A percentile compares a stretch with the other conserved stretches of the same genome.
phyloP scores from a whole-genome alignment of 2,113 vertebrate genomes.

The Limanda limanda region DNA sequence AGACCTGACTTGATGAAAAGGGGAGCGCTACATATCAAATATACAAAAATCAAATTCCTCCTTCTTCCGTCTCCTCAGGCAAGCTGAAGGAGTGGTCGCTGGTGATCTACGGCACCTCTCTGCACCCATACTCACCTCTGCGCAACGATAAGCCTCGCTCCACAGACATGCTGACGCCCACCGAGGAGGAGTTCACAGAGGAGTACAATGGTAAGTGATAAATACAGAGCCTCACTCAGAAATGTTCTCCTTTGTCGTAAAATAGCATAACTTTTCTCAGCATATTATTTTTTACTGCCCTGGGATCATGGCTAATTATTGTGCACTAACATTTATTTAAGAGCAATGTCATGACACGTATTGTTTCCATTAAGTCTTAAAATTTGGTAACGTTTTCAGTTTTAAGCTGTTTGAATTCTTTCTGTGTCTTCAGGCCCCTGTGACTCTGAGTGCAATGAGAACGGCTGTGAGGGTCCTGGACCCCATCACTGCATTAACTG shows the following conservation, averaged over 20 bases:
- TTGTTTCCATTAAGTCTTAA: background rate
- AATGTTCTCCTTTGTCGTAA: background rate
- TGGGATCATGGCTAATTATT: background rate
- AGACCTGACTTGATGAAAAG: too few relatives aligned
- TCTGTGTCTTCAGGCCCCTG: constrained; percentile 86
- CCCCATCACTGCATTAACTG: constrained; percentile 97
- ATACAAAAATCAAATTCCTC: background rate
- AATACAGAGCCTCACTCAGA: too few relatives aligned
- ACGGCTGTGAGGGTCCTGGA: constrained; percentile 95
- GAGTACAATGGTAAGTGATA: constrained; percentile 90
- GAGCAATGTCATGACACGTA: background rate
- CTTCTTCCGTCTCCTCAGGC: constrained; percentile 78
- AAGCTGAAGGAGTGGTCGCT: constrained; percentile 99
- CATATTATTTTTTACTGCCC: constrained; percentile 16
- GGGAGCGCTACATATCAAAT: too few relatives aligned
- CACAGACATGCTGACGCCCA: constrained; percentile 71
- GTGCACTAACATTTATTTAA: background rate
- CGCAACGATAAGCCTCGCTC: constrained; percentile 90
- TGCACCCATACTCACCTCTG: constrained; percentile 91
- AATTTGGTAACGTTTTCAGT: background rate
- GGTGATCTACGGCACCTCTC: constrained; percentile 95
- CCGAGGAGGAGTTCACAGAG: constrained; percentile 91
- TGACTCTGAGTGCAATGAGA: constrained; percentile 94
- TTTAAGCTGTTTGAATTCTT: background rate
- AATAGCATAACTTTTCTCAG: background rate